Percentiles rank a stretch among this genome's conserved stretches.
Conservation (phyloP, 2,888 invertebrate genomes). For the Amblyjoppa fuscipennis region DNA sequence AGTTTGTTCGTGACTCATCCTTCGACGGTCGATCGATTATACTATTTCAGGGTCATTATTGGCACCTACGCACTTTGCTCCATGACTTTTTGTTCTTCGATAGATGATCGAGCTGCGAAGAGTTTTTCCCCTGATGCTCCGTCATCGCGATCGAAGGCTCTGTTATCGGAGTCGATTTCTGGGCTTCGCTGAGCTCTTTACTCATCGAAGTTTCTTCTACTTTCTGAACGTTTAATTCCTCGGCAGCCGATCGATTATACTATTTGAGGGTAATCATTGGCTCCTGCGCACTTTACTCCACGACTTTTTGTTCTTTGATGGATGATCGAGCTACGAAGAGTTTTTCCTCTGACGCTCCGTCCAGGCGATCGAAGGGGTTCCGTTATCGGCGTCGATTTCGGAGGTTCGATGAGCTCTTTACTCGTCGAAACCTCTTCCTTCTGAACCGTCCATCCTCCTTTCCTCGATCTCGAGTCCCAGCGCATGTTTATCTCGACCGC, state of each 20-base stretch:
- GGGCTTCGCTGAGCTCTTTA: background rate
- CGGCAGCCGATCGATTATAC: background rate
- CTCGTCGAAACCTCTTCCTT: conserved; percentile 21
- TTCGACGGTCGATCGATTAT: background rate
- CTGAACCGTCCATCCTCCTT: conserved; percentile 14
- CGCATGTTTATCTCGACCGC: conserved; percentile 19
- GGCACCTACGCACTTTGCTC: background rate
- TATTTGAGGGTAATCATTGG: background rate
- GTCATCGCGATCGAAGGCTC: conserved; percentile 3
- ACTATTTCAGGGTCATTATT: background rate
- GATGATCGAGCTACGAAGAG: background rate
- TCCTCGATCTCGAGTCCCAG: conserved; percentile 15
- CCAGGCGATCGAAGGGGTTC: conserved; percentile 3
- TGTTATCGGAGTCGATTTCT: conserved; percentile 35
- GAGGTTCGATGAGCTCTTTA: background rate
- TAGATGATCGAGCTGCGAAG: background rate
- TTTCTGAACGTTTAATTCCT: conserved; percentile 16
- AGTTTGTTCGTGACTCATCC: conserved; percentile 46
- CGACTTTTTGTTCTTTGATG: background rate
- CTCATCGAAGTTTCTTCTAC: conserved; percentile 9
- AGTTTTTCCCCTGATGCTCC: background rate
- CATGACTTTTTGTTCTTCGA: background rate
- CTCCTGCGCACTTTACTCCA: background rate
- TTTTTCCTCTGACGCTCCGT: background rate
- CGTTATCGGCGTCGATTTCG: conserved; percentile 36